phyloP scores from a whole-genome alignment of 2,113 vertebrate species.

The Antigone vipio region DNA sequence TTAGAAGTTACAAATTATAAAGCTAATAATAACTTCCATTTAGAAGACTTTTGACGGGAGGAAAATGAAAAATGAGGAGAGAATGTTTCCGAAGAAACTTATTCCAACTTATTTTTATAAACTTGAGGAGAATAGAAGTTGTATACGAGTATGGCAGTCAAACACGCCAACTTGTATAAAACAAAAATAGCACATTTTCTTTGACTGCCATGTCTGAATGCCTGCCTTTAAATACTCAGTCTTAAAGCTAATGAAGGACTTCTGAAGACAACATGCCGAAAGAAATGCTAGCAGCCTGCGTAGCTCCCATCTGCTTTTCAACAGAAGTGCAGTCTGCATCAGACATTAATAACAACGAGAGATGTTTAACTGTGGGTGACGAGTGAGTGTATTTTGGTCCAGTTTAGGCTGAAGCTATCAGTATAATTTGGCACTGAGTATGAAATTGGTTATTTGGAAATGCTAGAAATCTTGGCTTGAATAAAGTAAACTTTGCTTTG shows the following conservation, averaged over 20 bases:
- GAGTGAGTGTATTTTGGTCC: background rate
- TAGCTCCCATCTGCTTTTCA: background rate
- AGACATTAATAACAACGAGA: background rate
- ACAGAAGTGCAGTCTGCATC: background rate
- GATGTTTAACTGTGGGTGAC: background rate
- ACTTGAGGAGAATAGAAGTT: background rate
- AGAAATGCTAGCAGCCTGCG: background rate
- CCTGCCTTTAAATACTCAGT: background rate
- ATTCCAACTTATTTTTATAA: background rate
- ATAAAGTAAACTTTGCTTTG: background rate
- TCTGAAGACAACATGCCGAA: background rate
- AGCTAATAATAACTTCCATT: background rate
- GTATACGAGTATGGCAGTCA: background rate
- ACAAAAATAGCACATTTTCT: background rate
- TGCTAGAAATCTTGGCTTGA: background rate
- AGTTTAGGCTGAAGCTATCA: background rate
- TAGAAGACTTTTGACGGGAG: background rate
- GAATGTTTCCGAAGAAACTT: background rate
- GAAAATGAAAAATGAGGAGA: background rate
- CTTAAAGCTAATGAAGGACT: background rate
- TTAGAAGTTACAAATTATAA: background rate
- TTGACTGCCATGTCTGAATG: background rate
- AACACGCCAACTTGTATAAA: background rate
- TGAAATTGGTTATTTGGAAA: background rate
- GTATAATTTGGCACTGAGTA: background rate